Evolutionary conservation across 1,140 invertebrate genomes (phyloP).

Genomic region (Theocolax elegans): DNA sequence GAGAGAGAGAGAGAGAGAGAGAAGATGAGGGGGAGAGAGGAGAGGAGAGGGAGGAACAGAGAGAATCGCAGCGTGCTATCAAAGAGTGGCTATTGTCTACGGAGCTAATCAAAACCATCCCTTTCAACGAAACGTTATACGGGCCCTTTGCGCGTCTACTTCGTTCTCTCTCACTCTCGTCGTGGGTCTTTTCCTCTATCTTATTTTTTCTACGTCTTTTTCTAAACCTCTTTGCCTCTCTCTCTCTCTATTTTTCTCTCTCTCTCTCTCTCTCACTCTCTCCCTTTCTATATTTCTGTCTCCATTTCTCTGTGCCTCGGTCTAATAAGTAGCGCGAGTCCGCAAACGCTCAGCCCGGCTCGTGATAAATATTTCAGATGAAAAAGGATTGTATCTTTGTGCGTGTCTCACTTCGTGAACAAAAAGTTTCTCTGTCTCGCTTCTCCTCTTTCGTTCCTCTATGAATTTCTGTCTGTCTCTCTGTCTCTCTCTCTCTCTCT

Average conservation of each 20-base stretch:
- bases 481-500: too few relatives aligned
- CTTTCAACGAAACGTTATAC: conserved; percentile 59
- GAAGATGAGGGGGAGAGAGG: not conserved
- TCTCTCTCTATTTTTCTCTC: not conserved
- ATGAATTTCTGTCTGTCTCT: not conserved
- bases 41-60: conserved; percentile 41
- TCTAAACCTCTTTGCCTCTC: not conserved
- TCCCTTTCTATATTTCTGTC: not conserved
- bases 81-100: conserved; percentile 66
- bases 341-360: conserved; percentile 13
- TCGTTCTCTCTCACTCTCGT: not conserved
- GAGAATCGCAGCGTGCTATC: conserved; percentile 50
- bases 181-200: not conserved
- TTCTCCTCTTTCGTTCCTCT: not conserved
- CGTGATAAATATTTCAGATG: conserved; percentile 22
- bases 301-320: not conserved
- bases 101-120: conserved; percentile 68
- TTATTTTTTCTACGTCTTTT: not conserved
- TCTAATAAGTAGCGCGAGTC: conserved; percentile 31
- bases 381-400: not conserved
- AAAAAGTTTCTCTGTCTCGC: not conserved
- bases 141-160: conserved; percentile 15
- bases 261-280: not conserved
- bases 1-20: conserved; percentile 37
- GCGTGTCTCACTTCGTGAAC: not conserved